phyloP scores from a whole-genome alignment of 2,113 vertebrate genomes.

The Brachypodius melanocephalos region DNA sequence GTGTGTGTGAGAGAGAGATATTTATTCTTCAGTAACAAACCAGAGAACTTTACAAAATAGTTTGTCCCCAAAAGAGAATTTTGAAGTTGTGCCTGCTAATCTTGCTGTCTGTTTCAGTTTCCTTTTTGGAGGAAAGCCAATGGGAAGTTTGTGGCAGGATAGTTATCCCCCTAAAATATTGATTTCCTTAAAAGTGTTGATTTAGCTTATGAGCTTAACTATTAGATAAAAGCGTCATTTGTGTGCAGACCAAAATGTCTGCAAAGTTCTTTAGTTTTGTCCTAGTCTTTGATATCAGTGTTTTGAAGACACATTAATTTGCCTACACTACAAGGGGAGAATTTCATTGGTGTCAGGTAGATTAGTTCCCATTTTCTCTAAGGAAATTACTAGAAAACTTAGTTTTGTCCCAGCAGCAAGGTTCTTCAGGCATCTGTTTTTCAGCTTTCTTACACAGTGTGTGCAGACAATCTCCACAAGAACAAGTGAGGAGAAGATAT shows the following conservation, averaged over 20 bases:
- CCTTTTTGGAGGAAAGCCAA: neutral
- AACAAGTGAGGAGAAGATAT: neutral
- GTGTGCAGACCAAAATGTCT: neutral
- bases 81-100: neutral
- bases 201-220: neutral
- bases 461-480: neutral
- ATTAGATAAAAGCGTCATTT: neutral
- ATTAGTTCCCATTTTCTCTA: neutral
- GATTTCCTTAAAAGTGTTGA: neutral
- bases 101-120: conserved; percentile 5
- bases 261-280: neutral
- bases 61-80: neutral
- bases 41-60: neutral
- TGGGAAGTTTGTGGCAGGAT: neutral
- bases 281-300: neutral
- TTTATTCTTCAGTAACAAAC: neutral
- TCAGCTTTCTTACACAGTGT: neutral
- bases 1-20: neutral
- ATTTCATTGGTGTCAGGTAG: neutral
- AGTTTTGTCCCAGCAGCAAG: neutral
- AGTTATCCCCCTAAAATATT: neutral
- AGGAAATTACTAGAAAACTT: neutral
- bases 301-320: neutral
- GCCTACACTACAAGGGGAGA: neutral
- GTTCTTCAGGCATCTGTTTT: neutral